Conservation (phyloP, 2,797 vertebrate species). For the Pangasius mekongensis region DNA sequence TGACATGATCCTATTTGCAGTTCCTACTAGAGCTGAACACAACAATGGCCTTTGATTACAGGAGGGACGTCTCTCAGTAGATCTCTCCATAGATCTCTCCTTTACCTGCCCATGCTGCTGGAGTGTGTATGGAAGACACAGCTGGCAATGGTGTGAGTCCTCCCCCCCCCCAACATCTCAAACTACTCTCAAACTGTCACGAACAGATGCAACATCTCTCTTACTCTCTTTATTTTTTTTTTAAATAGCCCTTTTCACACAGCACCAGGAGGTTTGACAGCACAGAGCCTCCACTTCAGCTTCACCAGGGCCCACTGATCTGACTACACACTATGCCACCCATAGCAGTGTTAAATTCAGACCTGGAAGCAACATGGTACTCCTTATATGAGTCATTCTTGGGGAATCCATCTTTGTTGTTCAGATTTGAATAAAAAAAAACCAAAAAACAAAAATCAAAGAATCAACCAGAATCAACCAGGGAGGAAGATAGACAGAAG, state of each 20-base stretch:
- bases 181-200: constrained; percentile 35
- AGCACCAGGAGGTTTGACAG: not conserved
- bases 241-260: constrained; percentile 4
- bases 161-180: not conserved
- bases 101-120: constrained; percentile 27
- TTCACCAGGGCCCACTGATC: not conserved
- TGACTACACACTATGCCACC: constrained; percentile 23
- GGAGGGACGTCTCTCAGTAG: constrained; percentile 7
- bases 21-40: constrained; percentile 26
- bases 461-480: not conserved
- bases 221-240: not conserved
- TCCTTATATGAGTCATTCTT: constrained; percentile 15
- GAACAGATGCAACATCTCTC: constrained; percentile 36
- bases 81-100: not conserved
- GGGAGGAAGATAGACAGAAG: not conserved
- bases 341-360: not conserved
- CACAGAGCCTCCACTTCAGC: not conserved
- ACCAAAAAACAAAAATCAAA: not conserved
- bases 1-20: constrained; percentile 22
- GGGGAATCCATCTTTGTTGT: not conserved
- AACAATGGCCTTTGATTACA: constrained; percentile 50
- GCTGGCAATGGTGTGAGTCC: constrained; percentile 21
- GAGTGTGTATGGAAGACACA: constrained; percentile 24
- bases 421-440: not conserved
- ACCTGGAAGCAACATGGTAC: not conserved